Conservation (phyloP, 2,888 invertebrate species). For the Latrodectus elegans region DNA sequence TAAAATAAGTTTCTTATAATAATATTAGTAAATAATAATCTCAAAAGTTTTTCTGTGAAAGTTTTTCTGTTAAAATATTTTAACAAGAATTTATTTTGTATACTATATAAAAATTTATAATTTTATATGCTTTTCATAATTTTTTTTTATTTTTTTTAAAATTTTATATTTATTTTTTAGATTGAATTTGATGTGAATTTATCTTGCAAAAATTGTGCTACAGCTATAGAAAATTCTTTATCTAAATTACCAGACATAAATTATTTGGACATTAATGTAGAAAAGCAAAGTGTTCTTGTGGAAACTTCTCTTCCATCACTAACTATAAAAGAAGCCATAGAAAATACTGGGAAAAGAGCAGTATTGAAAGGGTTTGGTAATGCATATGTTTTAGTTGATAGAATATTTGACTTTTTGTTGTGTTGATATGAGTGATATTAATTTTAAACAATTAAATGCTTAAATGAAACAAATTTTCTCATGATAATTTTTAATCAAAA, state of each 20-base stretch:
- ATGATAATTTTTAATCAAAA: too few relatives aligned
- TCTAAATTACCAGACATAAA: slow-evolving; percentile 76
- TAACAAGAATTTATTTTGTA: too few relatives aligned
- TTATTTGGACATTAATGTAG: slow-evolving; percentile 78
- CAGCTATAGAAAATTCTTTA: slow-evolving; percentile 67
- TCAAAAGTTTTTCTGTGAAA: too few relatives aligned
- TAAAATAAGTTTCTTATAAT: too few relatives aligned
- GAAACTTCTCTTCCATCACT: slow-evolving; percentile 81
- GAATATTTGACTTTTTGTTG: not conserved
- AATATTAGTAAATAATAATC: too few relatives aligned
- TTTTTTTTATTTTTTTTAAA: not conserved
- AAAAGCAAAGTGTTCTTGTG: slow-evolving; percentile 82
- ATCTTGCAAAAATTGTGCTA: slow-evolving; percentile 67
- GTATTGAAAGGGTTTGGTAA: slow-evolving; percentile 86
- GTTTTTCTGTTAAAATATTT: too few relatives aligned
- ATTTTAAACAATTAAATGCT: too few relatives aligned
- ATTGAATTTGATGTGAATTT: slow-evolving; percentile 71
- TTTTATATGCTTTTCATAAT: too few relatives aligned
- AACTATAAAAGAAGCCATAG: slow-evolving; percentile 78
- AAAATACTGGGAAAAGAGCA: slow-evolving; percentile 82
- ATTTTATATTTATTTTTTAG: slow-evolving; percentile 47
- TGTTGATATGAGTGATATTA: too few relatives aligned
- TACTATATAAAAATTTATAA: too few relatives aligned
- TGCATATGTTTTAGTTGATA: not conserved
- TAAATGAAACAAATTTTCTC: too few relatives aligned